Percentiles rank a stretch among this genome's conserved stretches.
Conservation (phyloP, 1,140 invertebrate species). For the Drosophila busckii region DNA sequence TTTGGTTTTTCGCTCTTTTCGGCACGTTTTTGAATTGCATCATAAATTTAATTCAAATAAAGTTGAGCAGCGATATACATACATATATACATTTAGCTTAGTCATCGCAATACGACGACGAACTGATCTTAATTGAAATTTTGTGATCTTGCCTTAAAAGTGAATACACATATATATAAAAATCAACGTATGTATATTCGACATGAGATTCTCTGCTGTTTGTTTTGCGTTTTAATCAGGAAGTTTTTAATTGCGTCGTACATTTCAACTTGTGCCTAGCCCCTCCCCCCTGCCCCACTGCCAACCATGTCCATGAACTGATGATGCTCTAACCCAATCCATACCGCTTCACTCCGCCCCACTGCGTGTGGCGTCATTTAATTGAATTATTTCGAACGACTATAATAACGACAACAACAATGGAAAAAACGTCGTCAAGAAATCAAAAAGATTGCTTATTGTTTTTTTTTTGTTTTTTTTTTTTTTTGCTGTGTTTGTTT, state of each 20-base stretch:
- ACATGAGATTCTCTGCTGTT: slow-evolving; percentile 34
- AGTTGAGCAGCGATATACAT: slow-evolving; percentile 25
- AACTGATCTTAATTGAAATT: slow-evolving; percentile 43
- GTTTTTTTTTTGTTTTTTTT: slow-evolving; percentile 20
- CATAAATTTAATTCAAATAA: slow-evolving; percentile 63
- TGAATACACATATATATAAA: slow-evolving; percentile 9
- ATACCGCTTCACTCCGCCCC: slow-evolving; percentile 27
- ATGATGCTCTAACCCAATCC: slow-evolving; percentile 24
- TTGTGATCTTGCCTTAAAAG: slow-evolving; percentile 43
- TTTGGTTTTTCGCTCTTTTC: slow-evolving; percentile 5
- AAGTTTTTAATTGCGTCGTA: slow-evolving; percentile 74
- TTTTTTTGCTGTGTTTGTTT: slow-evolving; percentile 31
- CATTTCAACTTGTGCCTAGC: slow-evolving; percentile 57
- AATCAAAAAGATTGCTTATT: slow-evolving; percentile 57
- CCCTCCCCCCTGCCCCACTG: neutral
- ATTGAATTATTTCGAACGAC: slow-evolving; percentile 74
- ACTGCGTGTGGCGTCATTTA: slow-evolving; percentile 65
- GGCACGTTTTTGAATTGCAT: slow-evolving; percentile 42
- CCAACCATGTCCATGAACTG: neutral
- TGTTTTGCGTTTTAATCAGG: slow-evolving; percentile 70
- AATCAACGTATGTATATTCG: slow-evolving; percentile 25
- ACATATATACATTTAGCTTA: neutral
- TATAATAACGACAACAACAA: slow-evolving; percentile 43
- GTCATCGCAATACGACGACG: slow-evolving; percentile 24
- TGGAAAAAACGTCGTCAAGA: slow-evolving; percentile 55